These are phyloP conservation scores for Hypselothyrea guttata DNA, from an alignment of 2,888 invertebrate species.

Conservation along the genomic window DNA sequence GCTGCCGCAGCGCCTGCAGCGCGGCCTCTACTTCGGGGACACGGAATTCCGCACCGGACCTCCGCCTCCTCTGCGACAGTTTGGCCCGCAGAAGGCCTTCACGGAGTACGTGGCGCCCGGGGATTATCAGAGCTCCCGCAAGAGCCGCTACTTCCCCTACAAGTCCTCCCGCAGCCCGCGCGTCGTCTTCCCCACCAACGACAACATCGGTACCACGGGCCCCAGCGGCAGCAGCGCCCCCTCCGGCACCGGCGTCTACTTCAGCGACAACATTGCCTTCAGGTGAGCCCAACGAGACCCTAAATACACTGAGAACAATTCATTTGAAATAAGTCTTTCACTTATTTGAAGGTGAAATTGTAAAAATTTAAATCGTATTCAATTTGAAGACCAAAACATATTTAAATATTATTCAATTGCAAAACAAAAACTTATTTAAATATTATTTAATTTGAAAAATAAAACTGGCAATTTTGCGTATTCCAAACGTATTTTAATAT, in stretches of 20 bases:
- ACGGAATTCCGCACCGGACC: slow-evolving; percentile 77
- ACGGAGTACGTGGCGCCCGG: slow-evolving; percentile 78
- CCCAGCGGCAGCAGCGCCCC: slow-evolving; percentile 69
- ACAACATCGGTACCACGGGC: slow-evolving; percentile 80
- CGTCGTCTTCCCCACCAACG: slow-evolving; percentile 81
- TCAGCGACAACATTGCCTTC: slow-evolving; percentile 82
- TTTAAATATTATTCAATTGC: too few relatives aligned
- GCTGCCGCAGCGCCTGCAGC: slow-evolving; percentile 78
- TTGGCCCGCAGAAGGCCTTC: slow-evolving; percentile 80
- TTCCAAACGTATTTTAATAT: too few relatives aligned
- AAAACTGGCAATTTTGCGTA: too few relatives aligned
- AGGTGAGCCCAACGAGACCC: too few relatives aligned
- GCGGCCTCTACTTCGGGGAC: slow-evolving; percentile 79
- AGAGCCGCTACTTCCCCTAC: slow-evolving; percentile 80
- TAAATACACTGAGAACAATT: too few relatives aligned
- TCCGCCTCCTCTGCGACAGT: slow-evolving; percentile 56
- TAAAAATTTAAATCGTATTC: too few relatives aligned
- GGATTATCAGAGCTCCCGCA: slow-evolving; percentile 79
- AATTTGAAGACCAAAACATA: too few relatives aligned
- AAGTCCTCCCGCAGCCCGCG: slow-evolving; percentile 82
- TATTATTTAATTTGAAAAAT: too few relatives aligned
- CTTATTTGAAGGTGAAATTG: too few relatives aligned
- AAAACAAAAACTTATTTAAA: too few relatives aligned
- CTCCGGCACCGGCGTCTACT: slow-evolving; percentile 78
- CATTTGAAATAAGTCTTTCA: too few relatives aligned